A percentile compares a stretch with the other conserved stretches of the same genome.
These are phyloP conservation scores for Netelia melanura DNA, from an alignment of 2,888 invertebrate species.

Conservation along the genomic window DNA sequence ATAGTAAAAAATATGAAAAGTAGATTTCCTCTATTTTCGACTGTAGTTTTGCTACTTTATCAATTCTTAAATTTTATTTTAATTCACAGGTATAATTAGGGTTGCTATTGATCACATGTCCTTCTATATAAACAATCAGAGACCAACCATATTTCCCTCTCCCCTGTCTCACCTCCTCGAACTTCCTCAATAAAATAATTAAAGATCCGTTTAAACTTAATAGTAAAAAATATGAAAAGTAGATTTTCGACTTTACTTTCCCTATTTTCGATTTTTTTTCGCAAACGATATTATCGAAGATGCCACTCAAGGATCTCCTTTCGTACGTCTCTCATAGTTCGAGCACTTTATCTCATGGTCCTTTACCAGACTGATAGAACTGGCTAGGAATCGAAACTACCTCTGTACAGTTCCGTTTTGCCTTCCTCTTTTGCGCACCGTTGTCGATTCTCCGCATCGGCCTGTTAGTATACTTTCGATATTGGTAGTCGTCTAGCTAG, in stretches of 20 bases:
- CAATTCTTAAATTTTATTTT: no score
- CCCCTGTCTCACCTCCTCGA: no score
- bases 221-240: neutral
- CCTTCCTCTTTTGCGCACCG: slow-evolving; percentile 18
- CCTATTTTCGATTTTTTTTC: slow-evolving; percentile 17
- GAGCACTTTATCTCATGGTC: slow-evolving; percentile 42
- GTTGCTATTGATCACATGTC: no score
- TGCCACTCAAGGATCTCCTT: slow-evolving; percentile 74
- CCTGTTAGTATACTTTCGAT: slow-evolving; percentile 76
- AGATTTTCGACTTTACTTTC: slow-evolving; percentile 28
- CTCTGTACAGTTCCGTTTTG: slow-evolving; percentile 6
- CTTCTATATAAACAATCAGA: no score
- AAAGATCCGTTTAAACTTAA: neutral
- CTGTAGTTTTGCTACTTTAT: no score
- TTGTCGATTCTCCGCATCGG: slow-evolving; percentile 52
- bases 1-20: no score
- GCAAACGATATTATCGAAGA: slow-evolving; percentile 65
- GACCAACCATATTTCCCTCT: no score
- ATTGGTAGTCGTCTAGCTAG: slow-evolving; percentile 68
- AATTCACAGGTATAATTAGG: no score
- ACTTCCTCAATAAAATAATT: no score
- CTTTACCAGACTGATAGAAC: slow-evolving; percentile 39
- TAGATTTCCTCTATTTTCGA: no score
- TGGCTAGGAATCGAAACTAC: slow-evolving; percentile 37
- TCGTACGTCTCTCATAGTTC: slow-evolving; percentile 43